Evolutionary conservation across 2,113 vertebrate genomes (phyloP), one percentile per base, ranked within the genome.

Genomic region (Thryonomys swinderianus): DNA sequence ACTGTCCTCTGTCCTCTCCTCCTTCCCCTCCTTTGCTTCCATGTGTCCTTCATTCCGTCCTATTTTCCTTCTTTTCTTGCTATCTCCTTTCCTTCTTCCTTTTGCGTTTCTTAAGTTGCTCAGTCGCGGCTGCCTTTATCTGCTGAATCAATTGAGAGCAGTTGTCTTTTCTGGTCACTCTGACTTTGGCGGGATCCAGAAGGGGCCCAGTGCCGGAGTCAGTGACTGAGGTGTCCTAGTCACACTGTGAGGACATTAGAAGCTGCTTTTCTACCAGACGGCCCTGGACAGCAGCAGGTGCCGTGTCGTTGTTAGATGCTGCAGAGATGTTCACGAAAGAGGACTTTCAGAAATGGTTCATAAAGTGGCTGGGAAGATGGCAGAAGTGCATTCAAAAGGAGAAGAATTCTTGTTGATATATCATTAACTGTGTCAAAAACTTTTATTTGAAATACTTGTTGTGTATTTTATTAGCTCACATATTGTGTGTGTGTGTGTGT

Each of bases 171-270:
- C 13, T 21, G 12, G 23, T 74, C 40, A 45, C 42, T 27, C 40
- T 74, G 40, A 45, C 40, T 45, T 45, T 16, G 25, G 23, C 5
- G 23, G 42, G 71, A 73, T 25, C 71, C 5, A 45, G 71, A 45
- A 27, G 5, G 3, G 27, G 5, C 40, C 7, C 13, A 13, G 25
- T 45, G 25, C 40, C 23, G 6, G 40, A 45, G 27, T 25, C 13
- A 45, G 11, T 27, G 40, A 42, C 13, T 27, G 14, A 45, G 0
- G 10, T 27, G 40, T 14, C 4, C 4, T 5, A 5, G 69, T 7
- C 69, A 42, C n/a, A 37, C 69, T 37, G 13, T 4, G 11, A 23
- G 13, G 40, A 13, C 3, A 14, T 27, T 30, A 74, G 71, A 45
- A 74, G 18, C 71, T 16, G 12, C 25, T 42, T 45, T 14, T 27